Evolutionary conservation across 2,113 vertebrate species (phyloP).

Genomic region (Campylomormyrus numenius): DNA sequence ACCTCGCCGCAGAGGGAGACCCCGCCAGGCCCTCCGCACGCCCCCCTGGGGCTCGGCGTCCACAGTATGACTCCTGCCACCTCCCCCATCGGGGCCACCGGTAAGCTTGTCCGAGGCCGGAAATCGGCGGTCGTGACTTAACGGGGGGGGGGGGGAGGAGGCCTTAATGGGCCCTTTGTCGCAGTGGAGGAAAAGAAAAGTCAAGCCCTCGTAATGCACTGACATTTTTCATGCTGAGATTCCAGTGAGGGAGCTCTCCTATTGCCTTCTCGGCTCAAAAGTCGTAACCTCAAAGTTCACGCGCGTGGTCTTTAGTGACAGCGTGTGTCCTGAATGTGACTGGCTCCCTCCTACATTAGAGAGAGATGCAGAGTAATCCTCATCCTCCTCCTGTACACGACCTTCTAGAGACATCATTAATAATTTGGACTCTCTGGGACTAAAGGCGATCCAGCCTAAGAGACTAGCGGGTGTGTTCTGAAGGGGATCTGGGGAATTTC

Average conservation of each 20-base stretch:
- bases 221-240: neutral
- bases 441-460: neutral
- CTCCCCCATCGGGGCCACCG: conserved; percentile 89
- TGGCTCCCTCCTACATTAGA: neutral
- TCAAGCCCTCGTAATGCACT: neutral
- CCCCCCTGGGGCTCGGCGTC: conserved; percentile 76
- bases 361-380: neutral
- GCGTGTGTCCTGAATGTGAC: neutral
- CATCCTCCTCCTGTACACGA: neutral
- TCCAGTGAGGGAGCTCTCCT: neutral
- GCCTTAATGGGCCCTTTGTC: neutral
- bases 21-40: conserved; percentile 78
- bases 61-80: conserved; percentile 92
- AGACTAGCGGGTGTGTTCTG: neutral
- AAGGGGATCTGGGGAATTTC: neutral
- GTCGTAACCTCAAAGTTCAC: neutral
- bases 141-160: neutral
- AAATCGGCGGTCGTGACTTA: neutral
- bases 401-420: neutral
- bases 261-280: neutral
- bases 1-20: conserved; percentile 96
- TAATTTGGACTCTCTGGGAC: neutral
- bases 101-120: conserved; percentile 50
- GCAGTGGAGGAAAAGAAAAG: neutral
- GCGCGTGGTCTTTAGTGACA: neutral